Evolutionary conservation across 2,888 invertebrate species (phyloP), one percentile per base, ranked within the genome.

Genomic region (Scaptomyza cyrtandrae): DNA sequence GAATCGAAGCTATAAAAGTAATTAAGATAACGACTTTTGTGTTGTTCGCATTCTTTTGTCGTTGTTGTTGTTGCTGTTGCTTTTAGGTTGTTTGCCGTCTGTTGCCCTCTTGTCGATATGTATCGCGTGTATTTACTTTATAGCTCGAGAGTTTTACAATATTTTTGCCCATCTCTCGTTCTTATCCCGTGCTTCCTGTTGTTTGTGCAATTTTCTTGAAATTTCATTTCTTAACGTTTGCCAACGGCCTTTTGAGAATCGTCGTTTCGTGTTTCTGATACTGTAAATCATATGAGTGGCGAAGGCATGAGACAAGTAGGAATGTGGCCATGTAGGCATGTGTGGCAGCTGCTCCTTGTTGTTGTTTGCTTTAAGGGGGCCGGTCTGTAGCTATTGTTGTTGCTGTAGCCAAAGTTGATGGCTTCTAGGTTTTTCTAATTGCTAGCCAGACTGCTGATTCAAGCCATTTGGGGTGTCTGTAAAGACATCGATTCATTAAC

Each of bases 1-100:
- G 80, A 88, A 89, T 89, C 89, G 88, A 87, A 84, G 88, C 87
- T 84, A 78, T 88, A 88, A 83, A 89, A 89, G 89, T 89, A 89
- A 89, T 89, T 89, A 89, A 89, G 89, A 89, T 89, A 89, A 89
- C 87, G 87, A 89, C 84, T 89, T 89, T 85, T 71, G 74, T 80
- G 78, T 62, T 78, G 68, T 69, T 80, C 62, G 52, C 68, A 71
- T 58, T 75, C 24, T 52, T 48, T 54, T 48, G 59, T 60, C 24
- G 24, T 24, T 24, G 24, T 59, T 59, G 11, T 43, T 54, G 33
- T 50, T 24, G 24, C 44, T 57, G 49, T 37, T 49, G 24, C 7
- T 10, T 45, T 35, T 10, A 13, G 14, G 24, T 19, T 59, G 39
- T 37, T 65, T 48, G 56, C 24, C 24, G 29, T 45, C 56, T 57